A percentile compares a stretch with the other conserved stretches of the same genome.
phyloP scores from a whole-genome alignment of 2,113 vertebrate species.

The Catharus fuscescens region DNA sequence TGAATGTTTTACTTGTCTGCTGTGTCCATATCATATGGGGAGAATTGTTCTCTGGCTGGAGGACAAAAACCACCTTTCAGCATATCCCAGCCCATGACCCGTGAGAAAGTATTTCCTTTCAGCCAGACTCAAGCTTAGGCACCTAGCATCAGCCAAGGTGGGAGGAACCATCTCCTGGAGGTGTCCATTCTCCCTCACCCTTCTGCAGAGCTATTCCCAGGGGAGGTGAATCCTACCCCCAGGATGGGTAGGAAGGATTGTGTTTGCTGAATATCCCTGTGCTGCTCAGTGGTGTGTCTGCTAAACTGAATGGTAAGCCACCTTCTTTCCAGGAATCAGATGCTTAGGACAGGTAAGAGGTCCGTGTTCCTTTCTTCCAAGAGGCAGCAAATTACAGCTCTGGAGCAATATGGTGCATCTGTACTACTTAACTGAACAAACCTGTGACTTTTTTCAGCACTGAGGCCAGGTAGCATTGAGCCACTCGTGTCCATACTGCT shows the following conservation, averaged over 20 bases:
- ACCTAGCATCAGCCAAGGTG: neutral
- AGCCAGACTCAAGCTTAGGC: neutral
- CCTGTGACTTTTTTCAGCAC: neutral
- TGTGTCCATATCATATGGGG: neutral
- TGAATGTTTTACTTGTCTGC: neutral
- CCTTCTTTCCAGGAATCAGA: neutral
- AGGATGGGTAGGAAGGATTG: neutral
- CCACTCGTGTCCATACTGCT: neutral
- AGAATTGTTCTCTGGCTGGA: slow-evolving; percentile 2
- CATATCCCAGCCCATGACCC: neutral
- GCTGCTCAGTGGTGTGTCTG: neutral
- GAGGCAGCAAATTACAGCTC: neutral
- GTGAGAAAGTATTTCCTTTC: neutral
- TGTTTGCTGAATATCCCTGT: neutral
- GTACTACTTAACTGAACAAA: neutral
- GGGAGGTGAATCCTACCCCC: neutral
- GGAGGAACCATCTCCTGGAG: neutral
- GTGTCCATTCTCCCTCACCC: neutral
- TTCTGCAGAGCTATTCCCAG: neutral
- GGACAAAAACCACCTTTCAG: neutral
- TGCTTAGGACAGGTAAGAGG: neutral
- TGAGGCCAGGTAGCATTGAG: neutral
- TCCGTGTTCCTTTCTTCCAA: neutral
- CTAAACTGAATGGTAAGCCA: neutral
- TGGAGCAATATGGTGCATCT: neutral